Evolutionary conservation across 2,888 invertebrate species (phyloP).

Genomic region (Yponomeuta malinellus): DNA sequence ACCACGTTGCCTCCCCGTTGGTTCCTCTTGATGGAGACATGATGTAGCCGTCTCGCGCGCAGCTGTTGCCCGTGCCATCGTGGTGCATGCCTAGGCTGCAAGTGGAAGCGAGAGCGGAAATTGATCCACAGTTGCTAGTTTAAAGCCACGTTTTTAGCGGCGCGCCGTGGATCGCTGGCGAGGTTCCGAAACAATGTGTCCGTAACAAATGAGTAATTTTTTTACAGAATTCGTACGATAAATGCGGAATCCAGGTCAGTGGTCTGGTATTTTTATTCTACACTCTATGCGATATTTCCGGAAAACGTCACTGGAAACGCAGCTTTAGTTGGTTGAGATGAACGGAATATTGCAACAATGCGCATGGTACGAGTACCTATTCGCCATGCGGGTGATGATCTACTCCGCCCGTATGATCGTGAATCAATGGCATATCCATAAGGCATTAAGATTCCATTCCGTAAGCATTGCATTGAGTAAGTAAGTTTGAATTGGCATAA

Average conservation of each 20-base stretch:
- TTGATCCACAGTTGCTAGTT: background rate
- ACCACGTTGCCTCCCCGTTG: conserved; percentile 87
- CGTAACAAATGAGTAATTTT: no score
- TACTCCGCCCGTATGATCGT: background rate
- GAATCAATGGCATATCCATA: background rate
- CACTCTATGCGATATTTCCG: background rate
- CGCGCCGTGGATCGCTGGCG: no score
- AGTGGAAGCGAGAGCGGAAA: conserved; percentile 19
- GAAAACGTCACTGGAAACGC: background rate
- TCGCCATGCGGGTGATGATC: background rate
- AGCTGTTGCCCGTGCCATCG: conserved; percentile 82
- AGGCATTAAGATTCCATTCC: background rate
- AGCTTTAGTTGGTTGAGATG: no score
- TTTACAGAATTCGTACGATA: no score
- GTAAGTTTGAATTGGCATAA: background rate
- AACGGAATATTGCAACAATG: background rate
- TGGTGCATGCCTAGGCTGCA: conserved; percentile 88
- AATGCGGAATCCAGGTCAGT: no score
- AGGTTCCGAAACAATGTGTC: no score
- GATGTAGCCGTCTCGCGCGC: conserved; percentile 85
- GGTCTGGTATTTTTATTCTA: no score
- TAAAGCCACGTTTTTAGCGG: no score
- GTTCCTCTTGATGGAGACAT: conserved; percentile 89
- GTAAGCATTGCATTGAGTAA: background rate
- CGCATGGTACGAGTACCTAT: background rate